Evolutionary conservation across 92 coral and sea anemone species (phyloP).

Genomic region (Palythoa caribaeorum): DNA sequence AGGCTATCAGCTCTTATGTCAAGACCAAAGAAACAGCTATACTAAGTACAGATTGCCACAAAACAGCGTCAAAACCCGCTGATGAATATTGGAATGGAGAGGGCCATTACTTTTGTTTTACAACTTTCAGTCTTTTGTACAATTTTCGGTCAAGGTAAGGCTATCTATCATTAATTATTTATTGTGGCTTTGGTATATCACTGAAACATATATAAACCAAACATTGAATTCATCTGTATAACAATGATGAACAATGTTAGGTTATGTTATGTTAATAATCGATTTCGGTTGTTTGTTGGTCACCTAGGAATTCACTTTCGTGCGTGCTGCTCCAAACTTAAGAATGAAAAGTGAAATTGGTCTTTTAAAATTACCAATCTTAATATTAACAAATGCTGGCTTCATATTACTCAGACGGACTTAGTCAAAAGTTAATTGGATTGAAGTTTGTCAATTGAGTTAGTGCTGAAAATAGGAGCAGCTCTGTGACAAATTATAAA

Average conservation of each 20-base stretch:
- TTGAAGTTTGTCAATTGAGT: too few species aligned
- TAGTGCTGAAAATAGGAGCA: too few species aligned
- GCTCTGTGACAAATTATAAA: too few species aligned
- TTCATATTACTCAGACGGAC: too few species aligned
- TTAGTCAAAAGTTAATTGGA: too few species aligned
- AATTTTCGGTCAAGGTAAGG: slow-evolving; percentile 43
- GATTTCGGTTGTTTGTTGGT: neutral
- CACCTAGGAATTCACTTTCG: neutral
- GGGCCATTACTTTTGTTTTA: neutral
- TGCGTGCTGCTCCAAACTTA: too few species aligned
- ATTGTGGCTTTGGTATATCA: neutral
- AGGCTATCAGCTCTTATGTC: neutral
- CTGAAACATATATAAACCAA: neutral
- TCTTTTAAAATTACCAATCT: too few species aligned
- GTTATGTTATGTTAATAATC: neutral
- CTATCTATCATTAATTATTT: neutral
- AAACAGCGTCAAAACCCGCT: neutral
- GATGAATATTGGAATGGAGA: slow-evolving; percentile 25
- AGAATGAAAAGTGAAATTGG: too few species aligned
- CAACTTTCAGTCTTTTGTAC: slow-evolving; percentile 5
- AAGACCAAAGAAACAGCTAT: neutral
- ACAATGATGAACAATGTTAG: neutral
- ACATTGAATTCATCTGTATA: neutral
- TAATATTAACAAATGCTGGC: too few species aligned
- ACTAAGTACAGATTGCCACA: neutral